Evolutionary conservation across 2,797 vertebrate species (phyloP).

Genomic region (Tangara arthus): DNA sequence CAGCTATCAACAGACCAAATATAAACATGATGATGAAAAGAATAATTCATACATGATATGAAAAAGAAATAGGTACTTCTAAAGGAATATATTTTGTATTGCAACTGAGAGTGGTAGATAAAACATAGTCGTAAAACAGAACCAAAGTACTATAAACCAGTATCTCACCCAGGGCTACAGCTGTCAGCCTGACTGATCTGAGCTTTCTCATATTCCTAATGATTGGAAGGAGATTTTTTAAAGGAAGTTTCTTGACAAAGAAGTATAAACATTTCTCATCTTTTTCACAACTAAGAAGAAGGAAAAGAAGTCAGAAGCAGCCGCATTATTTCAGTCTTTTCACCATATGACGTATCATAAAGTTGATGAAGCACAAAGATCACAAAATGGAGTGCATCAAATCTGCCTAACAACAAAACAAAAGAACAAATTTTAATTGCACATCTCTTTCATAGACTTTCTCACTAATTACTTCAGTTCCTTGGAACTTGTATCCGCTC

Average conservation of each 20-base stretch:
- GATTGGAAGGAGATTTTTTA: neutral
- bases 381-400: neutral
- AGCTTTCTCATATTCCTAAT: neutral
- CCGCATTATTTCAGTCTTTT: neutral
- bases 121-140: neutral
- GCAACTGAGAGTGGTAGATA: neutral
- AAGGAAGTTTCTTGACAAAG: neutral
- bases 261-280: neutral
- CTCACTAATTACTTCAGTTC: neutral
- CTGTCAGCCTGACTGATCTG: neutral
- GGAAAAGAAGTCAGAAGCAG: neutral
- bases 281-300: neutral
- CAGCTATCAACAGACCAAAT: neutral
- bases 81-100: neutral
- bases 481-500: neutral
- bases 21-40: neutral
- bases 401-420: neutral
- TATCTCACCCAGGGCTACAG: neutral
- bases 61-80: neutral
- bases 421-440: slow-evolving; percentile 18
- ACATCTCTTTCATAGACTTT: neutral
- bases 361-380: neutral
- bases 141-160: neutral
- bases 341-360: neutral
- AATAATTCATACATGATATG: neutral